Percentiles rank a stretch among this genome's conserved stretches.
These are phyloP conservation scores for Chaetorhynchus papuensis DNA, from an alignment of 2,113 vertebrate species.

Conservation along the genomic window DNA sequence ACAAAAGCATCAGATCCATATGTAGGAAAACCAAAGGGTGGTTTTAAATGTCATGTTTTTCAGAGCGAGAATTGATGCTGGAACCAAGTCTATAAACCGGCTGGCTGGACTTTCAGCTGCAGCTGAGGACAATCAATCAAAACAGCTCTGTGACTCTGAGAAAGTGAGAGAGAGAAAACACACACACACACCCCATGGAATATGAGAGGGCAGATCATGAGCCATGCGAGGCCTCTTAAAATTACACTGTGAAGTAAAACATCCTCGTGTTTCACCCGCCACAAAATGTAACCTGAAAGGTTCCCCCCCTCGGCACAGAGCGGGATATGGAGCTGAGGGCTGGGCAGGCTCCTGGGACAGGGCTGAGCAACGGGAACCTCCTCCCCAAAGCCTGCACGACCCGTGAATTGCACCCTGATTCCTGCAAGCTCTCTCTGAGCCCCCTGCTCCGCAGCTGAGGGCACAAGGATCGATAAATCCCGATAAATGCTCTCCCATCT, in stretches of 20 bases:
- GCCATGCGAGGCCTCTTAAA: constrained; percentile 36
- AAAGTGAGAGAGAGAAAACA: constrained; percentile 24
- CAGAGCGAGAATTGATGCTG: constrained; percentile 69
- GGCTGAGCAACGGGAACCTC: background rate
- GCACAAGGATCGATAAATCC: accelerated
- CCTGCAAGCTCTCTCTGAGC: background rate
- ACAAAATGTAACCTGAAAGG: constrained; percentile 22
- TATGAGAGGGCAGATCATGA: constrained; percentile 45
- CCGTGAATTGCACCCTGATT: accelerated
- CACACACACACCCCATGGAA: background rate
- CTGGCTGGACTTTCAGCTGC: constrained; percentile 60
- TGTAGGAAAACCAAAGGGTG: constrained; percentile 68
- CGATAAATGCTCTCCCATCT: background rate
- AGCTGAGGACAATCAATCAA: constrained; percentile 70
- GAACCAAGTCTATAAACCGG: constrained; percentile 57
- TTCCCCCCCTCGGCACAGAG: background rate
- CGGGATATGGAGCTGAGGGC: background rate
- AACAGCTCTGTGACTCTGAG: constrained; percentile 35
- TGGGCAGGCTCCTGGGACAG: background rate
- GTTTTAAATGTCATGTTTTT: constrained; percentile 74
- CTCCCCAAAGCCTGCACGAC: background rate
- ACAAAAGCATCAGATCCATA: constrained; percentile 68
- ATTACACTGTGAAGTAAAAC: constrained; percentile 26
- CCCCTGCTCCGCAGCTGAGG: background rate
- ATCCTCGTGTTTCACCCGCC: background rate